These are phyloP conservation scores for Tanytarsus gracilentus DNA, from an alignment of 2,888 invertebrate species.

Conservation along the genomic window DNA sequence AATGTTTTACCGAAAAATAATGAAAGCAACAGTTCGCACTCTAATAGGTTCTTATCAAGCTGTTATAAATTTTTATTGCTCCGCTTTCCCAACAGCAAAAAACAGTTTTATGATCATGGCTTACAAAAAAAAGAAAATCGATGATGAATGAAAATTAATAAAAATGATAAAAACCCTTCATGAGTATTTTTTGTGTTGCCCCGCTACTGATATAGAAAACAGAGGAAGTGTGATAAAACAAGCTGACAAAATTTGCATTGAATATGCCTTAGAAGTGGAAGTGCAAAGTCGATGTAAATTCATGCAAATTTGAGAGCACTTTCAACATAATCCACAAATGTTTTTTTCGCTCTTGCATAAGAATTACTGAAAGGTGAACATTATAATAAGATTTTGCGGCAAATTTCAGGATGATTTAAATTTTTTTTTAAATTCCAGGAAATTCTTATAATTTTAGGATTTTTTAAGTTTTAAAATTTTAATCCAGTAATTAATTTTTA, in stretches of 20 bases:
- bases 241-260: constrained; percentile 10
- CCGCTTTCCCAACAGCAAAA: neutral
- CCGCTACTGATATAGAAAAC: neutral
- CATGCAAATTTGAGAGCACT: constrained; percentile 3
- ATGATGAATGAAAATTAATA: neutral
- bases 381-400: constrained; percentile 3
- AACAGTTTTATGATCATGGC: constrained; percentile 20
- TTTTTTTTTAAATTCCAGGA: too few species aligned
- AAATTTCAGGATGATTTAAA: too few species aligned
- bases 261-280: neutral
- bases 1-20: too few species aligned
- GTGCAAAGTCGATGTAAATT: constrained; percentile 4
- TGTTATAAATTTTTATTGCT: constrained; percentile 19
- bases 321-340: constrained; percentile 7
- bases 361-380: neutral
- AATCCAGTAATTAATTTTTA: neutral
- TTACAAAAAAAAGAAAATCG: neutral
- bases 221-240: constrained; percentile 13
- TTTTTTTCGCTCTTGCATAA: too few species aligned
- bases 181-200: constrained; percentile 5
- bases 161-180: neutral
- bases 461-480: neutral
- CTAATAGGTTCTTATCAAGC: constrained; percentile 25
- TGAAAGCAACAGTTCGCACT: too few species aligned
- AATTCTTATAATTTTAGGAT: too few species aligned